phyloP scores from a whole-genome alignment of 2,113 vertebrate genomes.

The Callospermophilus lateralis region DNA sequence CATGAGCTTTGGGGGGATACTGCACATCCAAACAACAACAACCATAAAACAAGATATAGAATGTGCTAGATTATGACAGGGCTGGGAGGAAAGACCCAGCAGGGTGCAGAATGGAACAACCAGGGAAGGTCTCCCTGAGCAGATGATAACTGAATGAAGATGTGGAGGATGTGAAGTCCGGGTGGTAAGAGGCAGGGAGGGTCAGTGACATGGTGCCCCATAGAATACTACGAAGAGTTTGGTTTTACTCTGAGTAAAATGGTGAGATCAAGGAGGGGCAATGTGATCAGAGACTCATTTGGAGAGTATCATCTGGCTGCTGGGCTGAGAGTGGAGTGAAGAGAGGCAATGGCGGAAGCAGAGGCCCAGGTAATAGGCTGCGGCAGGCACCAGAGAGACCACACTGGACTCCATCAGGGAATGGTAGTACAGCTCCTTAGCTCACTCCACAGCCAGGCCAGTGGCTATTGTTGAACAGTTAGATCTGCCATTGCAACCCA shows the following conservation, averaged over 20 bases:
- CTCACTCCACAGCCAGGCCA: background rate
- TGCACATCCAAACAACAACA: too few species aligned
- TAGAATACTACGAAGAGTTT: background rate
- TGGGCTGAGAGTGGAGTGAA: background rate
- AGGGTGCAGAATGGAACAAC: background rate
- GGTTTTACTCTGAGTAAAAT: background rate
- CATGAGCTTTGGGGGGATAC: too few species aligned
- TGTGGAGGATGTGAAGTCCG: background rate
- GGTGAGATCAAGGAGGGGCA: background rate
- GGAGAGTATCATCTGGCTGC: background rate
- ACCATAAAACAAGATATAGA: background rate
- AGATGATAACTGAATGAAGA: background rate
- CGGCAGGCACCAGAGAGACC: background rate
- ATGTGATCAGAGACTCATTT: background rate
- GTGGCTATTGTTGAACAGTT: background rate
- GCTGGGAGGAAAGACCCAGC: background rate
- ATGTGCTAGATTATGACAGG: background rate
- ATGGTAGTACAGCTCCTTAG: rapidly evolving
- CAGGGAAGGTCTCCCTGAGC: background rate
- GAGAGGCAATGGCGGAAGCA: background rate
- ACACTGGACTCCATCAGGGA: rapidly evolving
- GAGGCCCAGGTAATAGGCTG: background rate
- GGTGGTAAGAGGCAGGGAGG: background rate
- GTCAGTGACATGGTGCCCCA: rapidly evolving
- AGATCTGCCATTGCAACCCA: background rate